Evolutionary conservation across 1,140 invertebrate genomes (phyloP), one percentile per base, ranked within the genome.

Genomic region (silkworm (Bombyx mori)): DNA sequence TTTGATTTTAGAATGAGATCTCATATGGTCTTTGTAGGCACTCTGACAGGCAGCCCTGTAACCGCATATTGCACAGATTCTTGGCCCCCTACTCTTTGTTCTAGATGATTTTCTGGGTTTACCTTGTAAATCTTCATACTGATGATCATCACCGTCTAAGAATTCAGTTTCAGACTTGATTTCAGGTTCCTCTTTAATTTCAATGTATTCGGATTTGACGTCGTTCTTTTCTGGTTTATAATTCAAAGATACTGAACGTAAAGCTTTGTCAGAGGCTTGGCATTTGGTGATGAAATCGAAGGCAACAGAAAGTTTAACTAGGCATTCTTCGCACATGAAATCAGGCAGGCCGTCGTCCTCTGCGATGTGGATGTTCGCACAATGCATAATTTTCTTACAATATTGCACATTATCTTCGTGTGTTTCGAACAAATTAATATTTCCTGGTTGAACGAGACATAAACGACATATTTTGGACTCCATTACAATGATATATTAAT

Each of bases 261-360:
- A 61, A 1, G 73, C 71, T 48, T 65, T 68, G 53, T 88, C 86
- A 0, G 85, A 78, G 0, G 75, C 67, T 61, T 83, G 77, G 58
- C 82, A 88, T 65, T 77, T 84, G 35, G 64, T 60, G 0, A 83
- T 67, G 63, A 88, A 88, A 18, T 73, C 64, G 54, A 84, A 85
- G 0, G 71, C 64, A 0, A 75, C 42, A 0, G 63, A 54, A 2
- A 88, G 69, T 26, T 88, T 82, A 5, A 55, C 57, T 1, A 69
- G 57, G 63, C 86, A 88, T 8, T 49, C 55, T 1, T 56, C 57
- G 48, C 86, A 88, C 6, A 88, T 75, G 35, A 61, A 60, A 3
- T 64, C 66, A 2, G 86, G 85, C 9, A 86, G 63, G 0, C 77
- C 78, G 44, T 88, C 86, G 10, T 76, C 73, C 64, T 81, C 73